Evolutionary conservation across 2,888 invertebrate species (phyloP).

Genomic region (Acanthosoma haemorrhoidale): DNA sequence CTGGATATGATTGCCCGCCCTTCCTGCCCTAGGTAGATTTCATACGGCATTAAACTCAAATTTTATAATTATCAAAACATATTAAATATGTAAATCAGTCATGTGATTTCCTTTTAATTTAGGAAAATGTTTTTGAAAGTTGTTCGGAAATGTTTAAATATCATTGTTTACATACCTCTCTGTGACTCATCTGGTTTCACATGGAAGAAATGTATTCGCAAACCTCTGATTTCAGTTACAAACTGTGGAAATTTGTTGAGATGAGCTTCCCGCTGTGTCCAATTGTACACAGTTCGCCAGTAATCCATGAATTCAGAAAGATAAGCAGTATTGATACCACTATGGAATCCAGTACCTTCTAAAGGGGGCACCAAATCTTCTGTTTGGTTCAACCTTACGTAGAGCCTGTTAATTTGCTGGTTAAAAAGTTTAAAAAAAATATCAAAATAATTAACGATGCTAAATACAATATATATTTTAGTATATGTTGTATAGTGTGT

Average conservation of each 20-base stretch:
- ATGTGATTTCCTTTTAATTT: too few relatives aligned
- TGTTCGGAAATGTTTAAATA: too few relatives aligned
- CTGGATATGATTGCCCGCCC: too few relatives aligned
- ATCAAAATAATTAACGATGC: too few relatives aligned
- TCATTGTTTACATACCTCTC: too few relatives aligned
- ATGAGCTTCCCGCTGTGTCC: conserved; percentile 59
- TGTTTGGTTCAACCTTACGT: conserved; percentile 54
- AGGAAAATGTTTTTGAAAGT: too few relatives aligned
- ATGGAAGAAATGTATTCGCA: conserved; percentile 71
- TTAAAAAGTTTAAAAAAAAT: conserved; percentile 36
- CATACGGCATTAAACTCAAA: too few relatives aligned
- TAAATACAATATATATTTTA: too few relatives aligned
- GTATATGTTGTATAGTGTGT: too few relatives aligned
- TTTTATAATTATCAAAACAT: too few relatives aligned
- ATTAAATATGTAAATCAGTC: too few relatives aligned
- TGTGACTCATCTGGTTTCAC: conserved; percentile 54
- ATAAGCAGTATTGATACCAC: conserved; percentile 68
- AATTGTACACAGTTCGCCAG: conserved; percentile 74
- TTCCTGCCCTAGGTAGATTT: too few relatives aligned
- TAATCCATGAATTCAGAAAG: conserved; percentile 63
- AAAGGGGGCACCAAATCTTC: conserved; percentile 55
- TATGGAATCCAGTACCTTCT: conserved; percentile 45
- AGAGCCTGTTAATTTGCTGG: conserved; percentile 58
- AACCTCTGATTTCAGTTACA: conserved; percentile 61
- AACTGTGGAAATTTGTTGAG: conserved; percentile 73